Conservation (phyloP, 2,888 invertebrate genomes). For the Oasisia sp. region DNA sequence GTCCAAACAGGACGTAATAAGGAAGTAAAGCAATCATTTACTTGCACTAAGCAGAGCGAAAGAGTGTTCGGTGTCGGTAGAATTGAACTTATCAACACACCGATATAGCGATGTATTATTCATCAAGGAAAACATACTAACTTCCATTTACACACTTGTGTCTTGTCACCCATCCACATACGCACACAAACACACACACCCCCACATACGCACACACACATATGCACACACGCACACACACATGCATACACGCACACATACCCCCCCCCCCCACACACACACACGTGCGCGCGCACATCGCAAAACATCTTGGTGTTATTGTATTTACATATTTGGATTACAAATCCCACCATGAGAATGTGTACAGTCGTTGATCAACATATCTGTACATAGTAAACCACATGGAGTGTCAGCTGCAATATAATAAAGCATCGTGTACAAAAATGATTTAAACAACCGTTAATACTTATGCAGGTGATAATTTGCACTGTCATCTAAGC, state of each 20-base stretch:
- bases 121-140: background rate
- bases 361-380: background rate
- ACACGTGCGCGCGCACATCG: background rate
- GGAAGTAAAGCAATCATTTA: background rate
- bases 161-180: background rate
- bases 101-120: background rate
- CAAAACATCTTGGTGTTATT: background rate
- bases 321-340: background rate
- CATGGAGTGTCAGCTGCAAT: background rate
- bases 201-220: background rate
- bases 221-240: background rate
- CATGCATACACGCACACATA: background rate
- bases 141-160: background rate
- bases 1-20: background rate
- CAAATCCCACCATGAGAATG: background rate
- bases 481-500: background rate
- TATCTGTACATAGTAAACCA: background rate
- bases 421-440: background rate
- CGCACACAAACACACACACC: background rate
- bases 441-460: background rate
- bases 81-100: background rate
- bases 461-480: background rate
- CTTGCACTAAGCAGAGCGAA: background rate
- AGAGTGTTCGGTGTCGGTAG: background rate
- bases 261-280: too few species aligned